Conservation (phyloP, 2,888 invertebrate species). For the Lutraria lutraria region DNA sequence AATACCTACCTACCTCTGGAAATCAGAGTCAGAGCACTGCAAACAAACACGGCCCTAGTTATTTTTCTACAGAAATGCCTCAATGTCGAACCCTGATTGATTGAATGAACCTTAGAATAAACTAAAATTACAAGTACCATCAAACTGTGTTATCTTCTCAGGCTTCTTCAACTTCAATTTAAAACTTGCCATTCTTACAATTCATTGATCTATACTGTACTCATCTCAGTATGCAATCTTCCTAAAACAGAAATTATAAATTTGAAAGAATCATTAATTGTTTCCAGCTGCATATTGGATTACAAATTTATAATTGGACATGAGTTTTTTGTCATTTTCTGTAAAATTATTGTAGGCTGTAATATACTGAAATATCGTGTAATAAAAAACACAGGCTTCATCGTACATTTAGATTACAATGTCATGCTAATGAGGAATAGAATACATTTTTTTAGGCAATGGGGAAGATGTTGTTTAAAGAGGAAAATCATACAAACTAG, state of each 20-base stretch:
- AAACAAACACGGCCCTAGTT: too few relatives aligned
- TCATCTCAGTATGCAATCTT: background rate
- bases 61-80: too few relatives aligned
- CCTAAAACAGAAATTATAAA: background rate
- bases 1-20: too few relatives aligned
- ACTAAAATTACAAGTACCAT: constrained; percentile 55
- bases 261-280: background rate
- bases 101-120: too few relatives aligned
- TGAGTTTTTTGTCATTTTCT: background rate
- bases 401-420: background rate
- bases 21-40: too few relatives aligned
- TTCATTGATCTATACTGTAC: background rate
- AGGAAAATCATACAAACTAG: too few relatives aligned
- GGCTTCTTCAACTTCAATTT: constrained; percentile 61
- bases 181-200: constrained; percentile 41
- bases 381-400: background rate
- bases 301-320: background rate
- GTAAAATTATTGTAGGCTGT: background rate
- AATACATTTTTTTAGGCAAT: too few relatives aligned
- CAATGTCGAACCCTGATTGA: too few relatives aligned
- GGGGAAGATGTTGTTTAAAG: too few relatives aligned
- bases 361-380: background rate
- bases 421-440: background rate
- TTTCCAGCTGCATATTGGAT: background rate
- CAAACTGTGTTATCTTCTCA: constrained; percentile 50